Evolutionary conservation across 2,888 invertebrate species (phyloP).

Genomic region (Sisyra nigra): DNA sequence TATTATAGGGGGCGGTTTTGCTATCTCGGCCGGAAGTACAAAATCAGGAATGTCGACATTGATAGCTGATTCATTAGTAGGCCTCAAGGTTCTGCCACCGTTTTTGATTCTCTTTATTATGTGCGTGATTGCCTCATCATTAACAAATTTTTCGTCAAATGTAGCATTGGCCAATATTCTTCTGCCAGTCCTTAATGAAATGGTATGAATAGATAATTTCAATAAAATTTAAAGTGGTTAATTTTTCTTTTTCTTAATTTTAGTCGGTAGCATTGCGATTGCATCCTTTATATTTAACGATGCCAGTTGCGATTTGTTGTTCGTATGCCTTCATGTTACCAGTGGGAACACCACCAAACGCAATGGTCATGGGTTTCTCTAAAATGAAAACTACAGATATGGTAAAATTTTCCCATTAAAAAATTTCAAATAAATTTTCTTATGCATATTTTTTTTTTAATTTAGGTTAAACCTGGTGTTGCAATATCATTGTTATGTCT

Average conservation of each 20-base stretch:
- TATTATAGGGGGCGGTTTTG: slow-evolving; percentile 66
- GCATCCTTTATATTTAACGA: slow-evolving; percentile 74
- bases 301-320: slow-evolving; percentile 76
- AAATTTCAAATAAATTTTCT: slow-evolving; percentile 14
- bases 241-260: slow-evolving; percentile 13
- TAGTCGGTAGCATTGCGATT: slow-evolving; percentile 46
- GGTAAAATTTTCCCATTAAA: slow-evolving; percentile 30
- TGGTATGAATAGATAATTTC: slow-evolving; percentile 43
- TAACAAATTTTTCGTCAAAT: slow-evolving; percentile 84
- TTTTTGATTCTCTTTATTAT: slow-evolving; percentile 56
- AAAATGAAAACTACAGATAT: slow-evolving; percentile 66
- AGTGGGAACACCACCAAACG: slow-evolving; percentile 90
- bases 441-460: too few relatives aligned
- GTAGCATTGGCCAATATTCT: slow-evolving; percentile 82
- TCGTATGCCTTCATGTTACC: slow-evolving; percentile 90
- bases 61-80: slow-evolving; percentile 54
- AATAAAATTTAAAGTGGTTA: background rate
- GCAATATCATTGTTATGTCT: too few relatives aligned
- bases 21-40: slow-evolving; percentile 73
- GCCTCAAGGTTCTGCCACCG: slow-evolving; percentile 44
- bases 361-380: slow-evolving; percentile 75
- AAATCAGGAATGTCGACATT: slow-evolving; percentile 59
- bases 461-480: too few relatives aligned
- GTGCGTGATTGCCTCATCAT: slow-evolving; percentile 57
- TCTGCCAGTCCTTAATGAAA: slow-evolving; percentile 65